phyloP scores from a whole-genome alignment of 2,888 invertebrate species.

The Acleris laterana region DNA sequence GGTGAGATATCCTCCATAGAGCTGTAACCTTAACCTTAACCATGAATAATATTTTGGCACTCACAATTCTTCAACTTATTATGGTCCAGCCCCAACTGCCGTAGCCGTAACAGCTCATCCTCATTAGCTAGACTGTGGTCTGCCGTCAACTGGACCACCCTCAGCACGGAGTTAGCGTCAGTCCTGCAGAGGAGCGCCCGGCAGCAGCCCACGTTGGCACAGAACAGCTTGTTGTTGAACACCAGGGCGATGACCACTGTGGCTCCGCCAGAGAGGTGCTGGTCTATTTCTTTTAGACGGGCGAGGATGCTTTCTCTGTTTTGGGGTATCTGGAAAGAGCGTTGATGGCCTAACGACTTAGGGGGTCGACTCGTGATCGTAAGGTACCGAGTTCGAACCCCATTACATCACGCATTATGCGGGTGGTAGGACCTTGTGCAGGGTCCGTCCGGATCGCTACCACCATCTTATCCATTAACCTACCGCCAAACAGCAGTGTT shows the following conservation, averaged over 20 bases:
- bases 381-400: no score
- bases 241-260: conserved; percentile 93
- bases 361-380: no score
- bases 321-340: conserved; percentile 65
- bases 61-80: conserved; percentile 87
- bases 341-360: no score
- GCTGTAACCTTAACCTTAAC: no score
- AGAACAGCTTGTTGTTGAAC: conserved; percentile 90
- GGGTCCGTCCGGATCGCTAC: no score
- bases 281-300: conserved; percentile 89
- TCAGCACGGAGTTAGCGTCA: conserved; percentile 89
- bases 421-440: no score
- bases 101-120: conserved; percentile 91
- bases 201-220: conserved; percentile 92
- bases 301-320: conserved; percentile 81
- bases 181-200: conserved; percentile 92
- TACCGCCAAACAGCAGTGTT: no score
- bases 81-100: conserved; percentile 89
- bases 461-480: no score
- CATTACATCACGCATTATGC: no score
- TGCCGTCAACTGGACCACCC: conserved; percentile 91
- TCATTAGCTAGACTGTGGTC: conserved; percentile 94
- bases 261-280: conserved; percentile 91
- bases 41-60: background rate
- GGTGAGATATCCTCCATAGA: no score